Evolutionary conservation across 2,797 vertebrate species (phyloP), one percentile per base, ranked within the genome.

Genomic region (Cryptoblepharus egeriae): DNA sequence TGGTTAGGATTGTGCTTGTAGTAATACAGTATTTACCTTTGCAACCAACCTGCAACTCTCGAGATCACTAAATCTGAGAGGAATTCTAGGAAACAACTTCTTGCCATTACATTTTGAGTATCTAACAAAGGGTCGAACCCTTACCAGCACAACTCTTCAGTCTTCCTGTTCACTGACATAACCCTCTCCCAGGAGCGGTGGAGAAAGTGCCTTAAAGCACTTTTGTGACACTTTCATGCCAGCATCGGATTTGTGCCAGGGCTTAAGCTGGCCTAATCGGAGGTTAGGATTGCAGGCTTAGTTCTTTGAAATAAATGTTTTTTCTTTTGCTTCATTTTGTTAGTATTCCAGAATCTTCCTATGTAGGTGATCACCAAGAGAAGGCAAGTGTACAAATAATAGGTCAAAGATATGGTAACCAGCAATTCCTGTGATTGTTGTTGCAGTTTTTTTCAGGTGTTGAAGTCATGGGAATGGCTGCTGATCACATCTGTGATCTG

Each of bases 361-460:
- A 52, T 4, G 12, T 77, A 42, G 26, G 30, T 22, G 42, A 26
- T 64, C 39, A 45, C n/a, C 45, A 0, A 1, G 32, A 10, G 28
- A 24, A 60, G n/a, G 6, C 1, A 61, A 22, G 67, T 32, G 58
- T 80, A 81, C 75, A 63, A 88, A 87, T 32, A 16, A 85, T 28
- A 70, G 0, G 82, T 79, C 71, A 71, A 81, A 87, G 30, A 49
- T 70, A 77, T 68, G 35, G 20, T 61, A 13, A 75, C 5, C 32
- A 58, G 55, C 55, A 75, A 39, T 60, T 61, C 35, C 39, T n/a
- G 16, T 60, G 35, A 60, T 28, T 39, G 26, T 45, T 9, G 3
- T 73, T n/a, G 49, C 45, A 74, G 63, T 69, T 58, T 63, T 52
- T n/a, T 63, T 22, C 42, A 58, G 0, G 58, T 83, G 57, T 58